Conservation (phyloP, 1,140 invertebrate species). For the Caenorhabditis latens region DNA sequence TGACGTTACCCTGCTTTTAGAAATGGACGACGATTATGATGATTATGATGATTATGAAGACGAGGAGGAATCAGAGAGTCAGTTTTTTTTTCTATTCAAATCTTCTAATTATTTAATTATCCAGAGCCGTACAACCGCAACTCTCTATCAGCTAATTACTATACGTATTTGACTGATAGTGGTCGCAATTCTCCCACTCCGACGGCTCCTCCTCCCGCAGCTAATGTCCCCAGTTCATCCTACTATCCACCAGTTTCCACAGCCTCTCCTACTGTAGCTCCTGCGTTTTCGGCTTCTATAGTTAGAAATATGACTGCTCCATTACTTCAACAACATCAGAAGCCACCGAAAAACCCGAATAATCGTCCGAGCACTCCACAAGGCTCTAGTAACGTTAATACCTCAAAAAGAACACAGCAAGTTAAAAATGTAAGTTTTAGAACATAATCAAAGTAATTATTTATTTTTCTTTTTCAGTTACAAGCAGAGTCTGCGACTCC, state of each 20-base stretch:
- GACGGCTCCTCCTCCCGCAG: neutral
- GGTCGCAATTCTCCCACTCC: slow-evolving; percentile 16
- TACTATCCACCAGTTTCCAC: slow-evolving; percentile 25
- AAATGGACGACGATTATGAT: slow-evolving; percentile 41
- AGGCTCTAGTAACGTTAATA: neutral
- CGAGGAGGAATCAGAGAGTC: slow-evolving; percentile 16
- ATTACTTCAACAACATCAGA: slow-evolving; percentile 12
- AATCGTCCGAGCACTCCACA: slow-evolving; percentile 42
- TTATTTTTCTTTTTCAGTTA: neutral
- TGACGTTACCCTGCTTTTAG: neutral
- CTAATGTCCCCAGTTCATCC: neutral
- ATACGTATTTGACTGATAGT: slow-evolving; percentile 27
- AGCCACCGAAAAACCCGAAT: neutral
- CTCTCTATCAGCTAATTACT: slow-evolving; percentile 28
- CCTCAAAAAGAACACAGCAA: slow-evolving; percentile 33
- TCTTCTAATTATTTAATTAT: neutral
- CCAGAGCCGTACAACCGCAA: slow-evolving; percentile 15
- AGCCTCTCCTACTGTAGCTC: neutral
- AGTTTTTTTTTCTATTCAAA: neutral
- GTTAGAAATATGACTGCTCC: slow-evolving; percentile 21
- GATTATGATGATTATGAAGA: slow-evolving; percentile 21
- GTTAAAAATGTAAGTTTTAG: slow-evolving; percentile 33
- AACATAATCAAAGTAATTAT: neutral
- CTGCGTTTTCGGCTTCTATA: neutral
- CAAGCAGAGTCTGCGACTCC: neutral